Conservation (phyloP, 2,797 vertebrate species). For the Microchirus variegatus region DNA sequence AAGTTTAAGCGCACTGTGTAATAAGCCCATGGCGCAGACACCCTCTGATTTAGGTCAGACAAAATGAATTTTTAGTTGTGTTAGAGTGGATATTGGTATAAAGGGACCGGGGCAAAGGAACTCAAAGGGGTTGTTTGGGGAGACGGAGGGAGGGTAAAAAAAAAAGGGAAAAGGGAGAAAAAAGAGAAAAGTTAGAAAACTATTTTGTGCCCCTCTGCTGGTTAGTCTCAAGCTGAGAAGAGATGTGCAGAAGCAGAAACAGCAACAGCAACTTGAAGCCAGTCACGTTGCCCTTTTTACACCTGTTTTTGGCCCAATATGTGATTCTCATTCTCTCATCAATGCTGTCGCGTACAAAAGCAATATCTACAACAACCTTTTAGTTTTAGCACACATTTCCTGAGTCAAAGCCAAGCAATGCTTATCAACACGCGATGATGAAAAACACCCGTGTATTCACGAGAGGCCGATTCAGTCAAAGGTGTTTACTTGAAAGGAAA, state of each 20-base stretch:
- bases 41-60: conserved; percentile 87
- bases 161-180: conserved; percentile 44
- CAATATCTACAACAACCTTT: no score
- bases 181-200: conserved; percentile 63
- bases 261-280: conserved; percentile 18
- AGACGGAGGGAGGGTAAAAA: conserved; percentile 69
- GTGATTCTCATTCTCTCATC: no score
- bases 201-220: conserved; percentile 66
- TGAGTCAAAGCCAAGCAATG: no score
- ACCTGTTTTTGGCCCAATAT: conserved; percentile 28
- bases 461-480: conserved; percentile 9
- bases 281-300: conserved; percentile 34
- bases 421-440: no score
- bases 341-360: no score
- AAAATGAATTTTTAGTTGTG: conserved; percentile 89
- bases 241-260: conserved; percentile 27
- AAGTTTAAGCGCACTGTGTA: conserved; percentile 83
- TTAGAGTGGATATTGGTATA: conserved; percentile 79
- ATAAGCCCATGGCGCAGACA: conserved; percentile 85
- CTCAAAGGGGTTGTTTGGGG: conserved; percentile 77
- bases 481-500: conserved; percentile 28
- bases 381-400: no score
- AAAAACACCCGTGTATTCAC: no score
- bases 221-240: conserved; percentile 46
- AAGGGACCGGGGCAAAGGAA: conserved; percentile 75